Base-by-base conservation (phyloP, 2,888 invertebrate genomes). In the Papilio elwesi region DNA sequence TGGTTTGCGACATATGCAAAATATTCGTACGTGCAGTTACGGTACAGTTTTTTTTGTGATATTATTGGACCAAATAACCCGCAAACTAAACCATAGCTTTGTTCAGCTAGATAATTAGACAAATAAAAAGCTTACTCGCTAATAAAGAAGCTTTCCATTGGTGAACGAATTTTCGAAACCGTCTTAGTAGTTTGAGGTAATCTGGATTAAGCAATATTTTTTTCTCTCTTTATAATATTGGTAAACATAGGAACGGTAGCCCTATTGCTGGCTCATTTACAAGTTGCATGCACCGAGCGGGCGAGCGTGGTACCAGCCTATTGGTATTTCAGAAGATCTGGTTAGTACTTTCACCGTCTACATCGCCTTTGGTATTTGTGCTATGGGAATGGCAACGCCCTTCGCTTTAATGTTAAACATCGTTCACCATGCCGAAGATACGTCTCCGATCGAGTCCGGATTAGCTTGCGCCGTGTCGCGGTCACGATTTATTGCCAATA, bases 261-360 rank as follows among this genome's bases (percentile, higher is more conserved):
- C 65, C 74, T 71, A 64, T 59, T 16, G 15, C 15, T 47, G 47
- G 76, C 67, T 78, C 78, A 77, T 79, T 81, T 80, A 80, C 78
- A 78, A 79, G 79, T 78, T 76, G 78, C 79, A 81, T 79, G 78
- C 75, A 75, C 52, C 67, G 69, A 73, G 76, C 74, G 73, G 75
- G 75, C 68, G 74, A 75, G 77, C 71, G 79, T 81, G 85, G 80
- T 85, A 86, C 87, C 85, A 82, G 81, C 81, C 80, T 81, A 83
- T 85, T 81, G 88, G 86, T 85, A 87, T 90, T 92, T 90, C 87
- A 91, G 90, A 82, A 84, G 83, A 85, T 83, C 83, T 82, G 82
- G 82, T 81, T 87, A 82, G 81, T 76, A 91, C 91, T 92, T 92
- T 92, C 92, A 88, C 91, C 91, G 85, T 85, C 90, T 87, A 87